Percentiles rank a stretch among this genome's conserved stretches.
These are phyloP conservation scores for Hylia prasina DNA, from an alignment of 2,113 vertebrate genomes.

Conservation along the genomic window DNA sequence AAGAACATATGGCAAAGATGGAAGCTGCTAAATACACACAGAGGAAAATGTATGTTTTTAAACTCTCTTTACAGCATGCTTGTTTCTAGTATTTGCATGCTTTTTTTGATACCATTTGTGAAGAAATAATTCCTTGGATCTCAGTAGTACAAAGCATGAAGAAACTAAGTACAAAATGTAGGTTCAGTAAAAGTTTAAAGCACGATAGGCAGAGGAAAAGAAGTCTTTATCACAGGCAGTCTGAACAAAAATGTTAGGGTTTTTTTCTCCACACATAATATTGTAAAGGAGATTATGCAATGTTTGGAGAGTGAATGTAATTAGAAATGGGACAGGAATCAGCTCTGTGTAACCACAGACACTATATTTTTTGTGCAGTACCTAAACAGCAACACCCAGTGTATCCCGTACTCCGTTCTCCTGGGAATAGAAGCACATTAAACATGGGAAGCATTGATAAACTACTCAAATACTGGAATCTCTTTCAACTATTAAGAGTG, in stretches of 20 bases:
- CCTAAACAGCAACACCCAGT: neutral
- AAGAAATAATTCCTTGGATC: neutral
- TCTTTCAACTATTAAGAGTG: neutral
- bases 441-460: neutral
- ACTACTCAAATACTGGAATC: neutral
- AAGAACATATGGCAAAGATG: slow-evolving; percentile 48
- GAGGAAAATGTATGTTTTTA: slow-evolving; percentile 24
- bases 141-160: neutral
- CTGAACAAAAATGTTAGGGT: neutral
- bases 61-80: neutral
- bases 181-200: neutral
- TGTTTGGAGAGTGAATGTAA: neutral
- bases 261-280: neutral
- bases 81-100: neutral
- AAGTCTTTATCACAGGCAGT: neutral
- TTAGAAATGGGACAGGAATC: neutral
- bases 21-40: slow-evolving; percentile 56
- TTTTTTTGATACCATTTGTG: neutral
- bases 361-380: neutral
- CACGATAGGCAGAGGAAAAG: neutral
- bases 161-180: neutral
- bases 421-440: neutral
- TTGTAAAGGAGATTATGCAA: neutral
- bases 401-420: neutral
- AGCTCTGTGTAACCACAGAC: neutral